Conservation (phyloP, 2,797 vertebrate species). For the Galago senegalensis region DNA sequence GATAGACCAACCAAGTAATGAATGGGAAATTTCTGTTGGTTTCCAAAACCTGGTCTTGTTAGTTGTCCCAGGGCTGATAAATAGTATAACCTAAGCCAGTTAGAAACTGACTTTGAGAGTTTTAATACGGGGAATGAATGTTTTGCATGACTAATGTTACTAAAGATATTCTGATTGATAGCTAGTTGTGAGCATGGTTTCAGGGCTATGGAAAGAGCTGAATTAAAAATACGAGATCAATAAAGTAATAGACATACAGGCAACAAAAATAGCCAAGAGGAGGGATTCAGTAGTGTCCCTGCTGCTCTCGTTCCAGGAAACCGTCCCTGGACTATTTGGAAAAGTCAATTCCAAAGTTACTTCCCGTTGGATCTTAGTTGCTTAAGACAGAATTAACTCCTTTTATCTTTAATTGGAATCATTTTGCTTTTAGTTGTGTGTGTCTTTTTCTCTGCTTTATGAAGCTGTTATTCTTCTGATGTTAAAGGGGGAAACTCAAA, state of each 20-base stretch:
- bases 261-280: neutral
- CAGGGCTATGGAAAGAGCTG: neutral
- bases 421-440: neutral
- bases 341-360: neutral
- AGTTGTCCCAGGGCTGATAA: neutral
- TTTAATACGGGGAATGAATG: neutral
- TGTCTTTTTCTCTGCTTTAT: neutral
- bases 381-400: neutral
- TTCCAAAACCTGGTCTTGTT: neutral
- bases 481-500: constrained; percentile 11
- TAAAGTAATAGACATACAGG: neutral
- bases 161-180: neutral
- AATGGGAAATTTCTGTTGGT: neutral
- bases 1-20: neutral
- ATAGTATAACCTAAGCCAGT: neutral
- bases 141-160: neutral
- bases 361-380: neutral
- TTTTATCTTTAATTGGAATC: neutral
- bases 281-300: neutral
- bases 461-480: neutral
- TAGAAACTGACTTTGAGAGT: neutral
- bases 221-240: constrained; percentile 17
- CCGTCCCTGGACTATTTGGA: neutral
- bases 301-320: neutral
- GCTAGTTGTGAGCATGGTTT: neutral